Evolutionary conservation across 92 coral and sea anemone species (phyloP).

Genomic region (Anthopleura xanthogrammica): DNA sequence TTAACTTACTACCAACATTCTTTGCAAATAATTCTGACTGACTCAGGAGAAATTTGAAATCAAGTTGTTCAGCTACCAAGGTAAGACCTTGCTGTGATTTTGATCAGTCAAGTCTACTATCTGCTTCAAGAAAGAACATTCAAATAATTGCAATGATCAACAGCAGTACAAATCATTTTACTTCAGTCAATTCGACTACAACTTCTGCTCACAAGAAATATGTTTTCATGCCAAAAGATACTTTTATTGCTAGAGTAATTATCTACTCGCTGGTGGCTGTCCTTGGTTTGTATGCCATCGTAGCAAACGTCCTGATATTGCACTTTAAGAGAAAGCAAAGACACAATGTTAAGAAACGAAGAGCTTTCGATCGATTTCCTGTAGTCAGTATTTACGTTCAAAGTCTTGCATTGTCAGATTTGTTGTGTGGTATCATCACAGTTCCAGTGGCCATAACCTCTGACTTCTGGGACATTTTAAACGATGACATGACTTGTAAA

Average conservation of each 20-base stretch:
- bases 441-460: background rate
- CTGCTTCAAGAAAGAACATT: no score
- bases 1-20: no score
- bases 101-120: no score
- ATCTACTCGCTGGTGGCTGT: background rate
- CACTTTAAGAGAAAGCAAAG: constrained; percentile 11
- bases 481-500: constrained; percentile 17
- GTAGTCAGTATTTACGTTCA: constrained; percentile 10
- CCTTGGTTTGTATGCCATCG: background rate
- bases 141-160: background rate
- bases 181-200: background rate
- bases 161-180: background rate
- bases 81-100: no score
- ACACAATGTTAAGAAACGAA: background rate
- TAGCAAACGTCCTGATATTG: background rate
- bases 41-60: no score
- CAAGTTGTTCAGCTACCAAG: no score
- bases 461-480: background rate
- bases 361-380: constrained; percentile 8
- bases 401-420: constrained; percentile 14
- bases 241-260: background rate
- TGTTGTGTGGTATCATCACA: background rate
- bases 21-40: no score
- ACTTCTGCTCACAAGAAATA: background rate
- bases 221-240: background rate